Base-by-base conservation (phyloP, 2,888 invertebrate species). In the Cephus pulcher region DNA sequence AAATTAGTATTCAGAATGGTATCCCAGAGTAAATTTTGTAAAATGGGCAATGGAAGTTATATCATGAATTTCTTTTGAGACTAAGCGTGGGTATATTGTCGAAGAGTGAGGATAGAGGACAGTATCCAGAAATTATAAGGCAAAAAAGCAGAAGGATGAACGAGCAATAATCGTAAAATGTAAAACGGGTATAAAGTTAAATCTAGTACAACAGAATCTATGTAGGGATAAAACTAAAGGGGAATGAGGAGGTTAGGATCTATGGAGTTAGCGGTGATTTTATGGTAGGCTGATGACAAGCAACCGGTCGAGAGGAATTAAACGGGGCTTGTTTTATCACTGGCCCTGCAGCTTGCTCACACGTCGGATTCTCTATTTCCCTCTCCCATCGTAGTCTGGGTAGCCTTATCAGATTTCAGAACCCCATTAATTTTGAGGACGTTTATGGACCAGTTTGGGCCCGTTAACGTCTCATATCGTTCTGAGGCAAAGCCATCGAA, bases 341-440 rank as follows among this genome's bases (percentile, higher is more conserved):
- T 75, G 71, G 71, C 71, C 30, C 32, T 33, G 71, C 71, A 33
- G 32, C 32, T 33, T 33, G 71, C 32, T 12, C 30, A 70, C 71
- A 70, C 71, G 71, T 33, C 70, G 78, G 78, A 40, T 35, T 74
- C 37, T 69, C 35, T 73, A 32, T 33, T 34, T 30, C 11, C 30
- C 33, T 70, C 33, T 2, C 6, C 40, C 40, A 40, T 40, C 40
- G 40, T 40, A 15, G 78, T 12, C 34, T 34, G 56, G 68, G 32
- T 75, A 30, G 75, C 76, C 23, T 75, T 78, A 78, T 76, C 78
- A 76, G 75, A 75, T 78, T 76, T 78, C 78, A 78, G 34, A 75
- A 71, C 76, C 71, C 78, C 78, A 78, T 78, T 78, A 78, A 78
- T 76, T 78, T 76, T n/a, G 75, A 35, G 76, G 78, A 78, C 78